These are phyloP conservation scores for Copidosoma floridanum DNA, from an alignment of 1,140 invertebrate genomes.

Conservation along the genomic window DNA sequence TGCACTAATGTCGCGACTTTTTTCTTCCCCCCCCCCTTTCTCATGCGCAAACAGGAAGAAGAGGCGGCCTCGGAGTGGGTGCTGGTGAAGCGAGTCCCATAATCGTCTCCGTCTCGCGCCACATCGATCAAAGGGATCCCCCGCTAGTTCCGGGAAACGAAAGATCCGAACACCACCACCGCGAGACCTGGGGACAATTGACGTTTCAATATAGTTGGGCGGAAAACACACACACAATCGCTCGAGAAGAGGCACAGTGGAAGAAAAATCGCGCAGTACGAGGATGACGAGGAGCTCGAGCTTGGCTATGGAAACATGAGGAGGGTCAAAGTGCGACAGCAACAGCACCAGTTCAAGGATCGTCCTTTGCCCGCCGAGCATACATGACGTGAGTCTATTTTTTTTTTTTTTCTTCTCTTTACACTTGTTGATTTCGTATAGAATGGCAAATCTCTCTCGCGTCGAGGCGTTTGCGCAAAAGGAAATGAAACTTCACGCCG, in stretches of 20 bases:
- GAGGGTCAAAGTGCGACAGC: constrained; percentile 32
- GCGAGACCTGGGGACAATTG: no score
- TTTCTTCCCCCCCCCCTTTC: not conserved
- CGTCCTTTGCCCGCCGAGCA: constrained; percentile 43
- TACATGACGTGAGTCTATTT: constrained; percentile 53
- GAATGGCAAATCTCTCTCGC: not conserved
- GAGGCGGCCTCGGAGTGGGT: constrained; percentile 14
- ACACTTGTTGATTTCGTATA: not conserved
- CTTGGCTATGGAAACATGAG: constrained; percentile 53
- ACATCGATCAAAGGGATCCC: no score
- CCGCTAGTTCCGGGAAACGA: no score
- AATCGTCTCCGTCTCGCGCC: no score
- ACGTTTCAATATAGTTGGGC: no score
- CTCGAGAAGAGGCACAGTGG: no score
- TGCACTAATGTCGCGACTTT: not conserved
- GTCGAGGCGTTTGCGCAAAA: not conserved
- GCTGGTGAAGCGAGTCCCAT: constrained; percentile 26
- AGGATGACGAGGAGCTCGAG: constrained; percentile 38
- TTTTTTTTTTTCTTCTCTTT: not conserved
- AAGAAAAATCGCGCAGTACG: not conserved
- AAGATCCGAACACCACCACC: no score
- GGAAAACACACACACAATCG: no score
- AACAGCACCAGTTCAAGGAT: constrained; percentile 36
- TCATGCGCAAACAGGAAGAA: not conserved
- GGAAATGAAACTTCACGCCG: no score